A percentile compares a stretch with the other conserved stretches of the same genome.
Evolutionary conservation across 2,888 invertebrate species (phyloP).

Genomic region (Himalopsyche kuldschensis): DNA sequence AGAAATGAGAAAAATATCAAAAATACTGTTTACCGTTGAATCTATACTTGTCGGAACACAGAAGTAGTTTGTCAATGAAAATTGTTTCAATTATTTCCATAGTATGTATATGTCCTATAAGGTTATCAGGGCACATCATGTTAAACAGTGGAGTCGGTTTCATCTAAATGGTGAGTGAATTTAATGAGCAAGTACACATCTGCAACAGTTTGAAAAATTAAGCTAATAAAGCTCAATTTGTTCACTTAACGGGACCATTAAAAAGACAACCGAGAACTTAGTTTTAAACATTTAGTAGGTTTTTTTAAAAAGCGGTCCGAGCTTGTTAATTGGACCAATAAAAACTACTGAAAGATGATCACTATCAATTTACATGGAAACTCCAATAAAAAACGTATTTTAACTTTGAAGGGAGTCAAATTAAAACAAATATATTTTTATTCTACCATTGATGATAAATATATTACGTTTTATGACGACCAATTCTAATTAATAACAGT

Average conservation of each 20-base stretch:
- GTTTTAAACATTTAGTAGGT: slow-evolving; percentile 22
- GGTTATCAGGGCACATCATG: not conserved
- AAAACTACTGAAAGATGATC: slow-evolving; percentile 15
- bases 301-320: slow-evolving; percentile 25
- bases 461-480: too few relatives aligned
- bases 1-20: too few relatives aligned
- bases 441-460: too few relatives aligned
- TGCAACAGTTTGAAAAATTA: slow-evolving; percentile 32
- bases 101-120: not conserved
- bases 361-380: not conserved
- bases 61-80: not conserved
- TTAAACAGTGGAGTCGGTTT: not conserved
- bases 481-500: too few relatives aligned
- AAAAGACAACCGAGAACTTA: slow-evolving; percentile 19
- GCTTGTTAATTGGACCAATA: slow-evolving; percentile 36
- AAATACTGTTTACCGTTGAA: too few relatives aligned
- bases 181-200: slow-evolving; percentile 21
- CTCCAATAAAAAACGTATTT: not conserved
- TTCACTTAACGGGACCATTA: slow-evolving; percentile 36
- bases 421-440: too few relatives aligned
- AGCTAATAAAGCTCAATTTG: slow-evolving; percentile 39
- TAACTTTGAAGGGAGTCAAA: not conserved
- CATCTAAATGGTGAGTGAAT: not conserved
- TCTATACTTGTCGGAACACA: too few relatives aligned
- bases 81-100: not conserved